Conservation (phyloP, 2,888 invertebrate species). For the Hirtodrosophila cameraria region DNA sequence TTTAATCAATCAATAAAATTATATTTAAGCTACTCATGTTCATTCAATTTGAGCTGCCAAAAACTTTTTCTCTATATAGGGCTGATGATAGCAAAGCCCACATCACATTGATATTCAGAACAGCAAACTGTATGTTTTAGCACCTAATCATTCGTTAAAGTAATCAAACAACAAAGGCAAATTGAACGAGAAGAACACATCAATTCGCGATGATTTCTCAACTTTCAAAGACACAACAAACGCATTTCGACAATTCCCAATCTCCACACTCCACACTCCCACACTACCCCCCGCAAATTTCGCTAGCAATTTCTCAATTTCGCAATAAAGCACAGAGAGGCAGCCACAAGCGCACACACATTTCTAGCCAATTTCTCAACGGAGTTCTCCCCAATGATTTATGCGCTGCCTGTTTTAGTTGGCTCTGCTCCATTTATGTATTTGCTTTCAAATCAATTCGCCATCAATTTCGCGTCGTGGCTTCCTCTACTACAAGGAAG, state of each 20-base stretch:
- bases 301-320: slow-evolving; percentile 53
- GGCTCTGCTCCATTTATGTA: slow-evolving; percentile 73
- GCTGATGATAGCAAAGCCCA: not conserved
- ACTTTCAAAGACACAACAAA: slow-evolving; percentile 61
- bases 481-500: too few relatives aligned
- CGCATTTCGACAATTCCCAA: slow-evolving; percentile 52
- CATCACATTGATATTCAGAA: slow-evolving; percentile 56
- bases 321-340: slow-evolving; percentile 19
- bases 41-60: slow-evolving; percentile 49
- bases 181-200: slow-evolving; percentile 53
- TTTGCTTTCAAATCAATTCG: slow-evolving; percentile 79
- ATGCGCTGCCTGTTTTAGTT: slow-evolving; percentile 52
- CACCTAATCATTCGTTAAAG: slow-evolving; percentile 62
- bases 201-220: slow-evolving; percentile 62
- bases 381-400: slow-evolving; percentile 67
- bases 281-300: not conserved
- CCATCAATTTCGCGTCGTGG: slow-evolving; percentile 72
- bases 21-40: slow-evolving; percentile 45
- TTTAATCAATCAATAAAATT: slow-evolving; percentile 61
- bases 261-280: not conserved
- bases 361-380: slow-evolving; percentile 70
- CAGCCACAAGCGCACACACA: slow-evolving; percentile 41
- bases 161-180: slow-evolving; percentile 67
- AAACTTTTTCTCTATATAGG: slow-evolving; percentile 6
- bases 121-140: slow-evolving; percentile 51